Evolutionary conservation across 2,888 invertebrate genomes (phyloP).

Genomic region (Drosophila nr. perissopoda): DNA sequence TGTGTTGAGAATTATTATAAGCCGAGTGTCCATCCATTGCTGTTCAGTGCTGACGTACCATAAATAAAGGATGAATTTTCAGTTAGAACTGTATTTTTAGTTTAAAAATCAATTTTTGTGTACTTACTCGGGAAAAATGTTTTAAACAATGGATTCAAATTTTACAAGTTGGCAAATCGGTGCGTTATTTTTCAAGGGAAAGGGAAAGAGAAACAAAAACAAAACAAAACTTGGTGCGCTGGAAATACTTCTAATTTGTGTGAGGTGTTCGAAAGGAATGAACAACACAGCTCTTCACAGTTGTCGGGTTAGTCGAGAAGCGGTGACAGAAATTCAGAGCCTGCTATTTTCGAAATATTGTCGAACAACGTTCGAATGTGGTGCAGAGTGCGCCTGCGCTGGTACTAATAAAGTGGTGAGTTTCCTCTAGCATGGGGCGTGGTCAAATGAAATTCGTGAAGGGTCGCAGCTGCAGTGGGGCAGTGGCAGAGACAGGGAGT

Average conservation of each 20-base stretch:
- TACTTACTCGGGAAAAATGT: slow-evolving; percentile 26
- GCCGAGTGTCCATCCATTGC: slow-evolving; percentile 43
- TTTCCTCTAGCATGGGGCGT: slow-evolving; percentile 41
- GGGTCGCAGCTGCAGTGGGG: slow-evolving; percentile 9
- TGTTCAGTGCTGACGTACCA: not conserved
- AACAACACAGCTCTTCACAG: slow-evolving; percentile 15
- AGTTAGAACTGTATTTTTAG: no score
- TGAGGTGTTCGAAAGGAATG: slow-evolving; percentile 48
- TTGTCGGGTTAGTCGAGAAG: not conserved
- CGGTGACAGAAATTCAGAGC: slow-evolving; percentile 20
- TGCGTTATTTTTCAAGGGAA: slow-evolving; percentile 27
- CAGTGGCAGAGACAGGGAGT: slow-evolving; percentile 20
- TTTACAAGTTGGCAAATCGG: slow-evolving; percentile 25
- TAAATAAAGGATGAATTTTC: not conserved
- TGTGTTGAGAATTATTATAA: not conserved
- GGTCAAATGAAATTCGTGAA: slow-evolving; percentile 24
- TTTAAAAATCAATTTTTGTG: not conserved
- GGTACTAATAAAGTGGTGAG: slow-evolving; percentile 46
- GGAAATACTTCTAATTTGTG: slow-evolving; percentile 34
- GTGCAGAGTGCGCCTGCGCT: slow-evolving; percentile 36
- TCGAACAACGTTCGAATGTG: slow-evolving; percentile 36
- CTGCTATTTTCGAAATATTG: slow-evolving; percentile 31
- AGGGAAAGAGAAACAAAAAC: slow-evolving; percentile 2
- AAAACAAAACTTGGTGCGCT: slow-evolving; percentile 2
- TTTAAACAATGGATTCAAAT: not conserved